Base-by-base conservation (phyloP, 2,113 vertebrate genomes). In the Microtus montanus region DNA sequence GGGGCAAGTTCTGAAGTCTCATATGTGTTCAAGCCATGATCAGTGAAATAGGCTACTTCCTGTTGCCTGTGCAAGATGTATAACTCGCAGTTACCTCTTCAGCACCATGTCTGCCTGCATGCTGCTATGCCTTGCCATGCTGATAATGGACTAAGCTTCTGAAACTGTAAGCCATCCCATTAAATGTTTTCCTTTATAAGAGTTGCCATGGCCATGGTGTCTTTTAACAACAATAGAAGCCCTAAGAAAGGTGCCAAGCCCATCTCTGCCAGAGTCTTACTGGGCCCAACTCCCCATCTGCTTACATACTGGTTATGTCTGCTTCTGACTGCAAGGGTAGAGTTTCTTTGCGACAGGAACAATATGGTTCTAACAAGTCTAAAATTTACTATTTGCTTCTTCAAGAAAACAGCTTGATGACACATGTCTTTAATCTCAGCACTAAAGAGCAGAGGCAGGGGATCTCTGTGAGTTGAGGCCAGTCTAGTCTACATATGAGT, bases 241-340 rank as follows among this genome's bases (percentile, higher is more conserved):
- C 68, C 33, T 70, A 70, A 70, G 66, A 70, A 15, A 70, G 68
- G 33, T 70, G 70, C 17, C 70, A 22, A 71, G 70, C 70, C 70
- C 70, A 73, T 49, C 49, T 47, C 35, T 9, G 19, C 15, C 54
- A 79, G 44, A 7, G 58, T 66, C 15, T 35, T 52, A 10, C 54
- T 75, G 71, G 26, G 33, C 12, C n/a, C 0, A 17, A 66, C 68
- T 30, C 30, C 15, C 44, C 15, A 28, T n/a, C 87, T 33, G 35
- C 17, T 79, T 75, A 54, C 10, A n/a, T 26, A 79, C 22, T 7
- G 5, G 0, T 22, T 7, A 5, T 0, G 11, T 52, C 47, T 58
- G 33, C 71, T 52, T 52, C n/a, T 35, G 52, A 77, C 47, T 38
- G 33, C 19, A 35, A 3, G 3, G 73, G 44, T 3, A 41, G 70